Base-by-base conservation (phyloP, 2,113 vertebrate genomes). In the Coryphaenoides rupestris region DNA sequence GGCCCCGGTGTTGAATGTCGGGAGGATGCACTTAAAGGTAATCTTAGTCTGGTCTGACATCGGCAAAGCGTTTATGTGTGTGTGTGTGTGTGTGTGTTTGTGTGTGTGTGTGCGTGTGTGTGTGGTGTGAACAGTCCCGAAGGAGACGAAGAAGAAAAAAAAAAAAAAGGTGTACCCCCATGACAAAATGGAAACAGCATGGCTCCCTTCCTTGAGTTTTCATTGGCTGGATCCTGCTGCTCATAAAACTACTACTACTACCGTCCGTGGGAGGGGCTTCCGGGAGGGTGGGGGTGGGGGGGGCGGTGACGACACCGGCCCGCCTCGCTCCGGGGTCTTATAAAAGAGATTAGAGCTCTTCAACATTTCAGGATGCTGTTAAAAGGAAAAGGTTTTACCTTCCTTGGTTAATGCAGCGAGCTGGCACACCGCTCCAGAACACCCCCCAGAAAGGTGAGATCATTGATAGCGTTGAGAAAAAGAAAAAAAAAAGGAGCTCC, bases 221-320 rank as follows among this genome's bases (percentile, higher is more conserved):
- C 33, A 40, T 40, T 21, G 12, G 71, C 73, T 63, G 67, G 66
- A 76, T 73, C 52, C 21, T 23, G 15, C 74, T 21, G n/a, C 74
- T 75, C 52, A 76, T 83, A 84, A 85, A 87, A n/a, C n/a, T n/a
- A n/a, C n/a, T n/a, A n/a, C n/a, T n/a, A 68, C 63, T 47, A 17
- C 22, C 33, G 10, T 45, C 40, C 63, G 33, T 59, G 46, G 68
- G 63, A 76, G 67, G n/a, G 23, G 57, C 57, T 70, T 76, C 55
- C 22, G 19, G 65, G 19, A 47, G n/a, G n/a, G n/a, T n/a, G n/a
- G n/a, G n/a, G n/a, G n/a, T n/a, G n/a, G n/a, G n/a, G n/a, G n/a
- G n/a, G n/a, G n/a, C 62, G 17, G 22, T 59, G 63, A 66, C 58
- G 69, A 74, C 73, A 78, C 33, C 68, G 77, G 69, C 79, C n/a